Base-by-base conservation (phyloP, 1,140 invertebrate genomes). In the Macrosteles quadrilineatus region DNA sequence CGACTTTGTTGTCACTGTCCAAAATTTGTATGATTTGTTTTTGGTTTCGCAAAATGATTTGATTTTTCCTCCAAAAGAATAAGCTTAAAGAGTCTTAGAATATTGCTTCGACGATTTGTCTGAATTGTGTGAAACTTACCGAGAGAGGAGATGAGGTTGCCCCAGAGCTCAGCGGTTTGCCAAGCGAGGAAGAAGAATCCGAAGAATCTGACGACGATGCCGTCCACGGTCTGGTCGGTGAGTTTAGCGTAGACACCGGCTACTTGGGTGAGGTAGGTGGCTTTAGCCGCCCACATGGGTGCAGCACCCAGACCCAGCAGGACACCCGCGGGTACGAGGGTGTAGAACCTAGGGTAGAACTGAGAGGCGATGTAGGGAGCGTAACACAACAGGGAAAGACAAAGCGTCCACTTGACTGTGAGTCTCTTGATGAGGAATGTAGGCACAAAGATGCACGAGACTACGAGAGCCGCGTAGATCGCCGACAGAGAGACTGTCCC, bases 171-270 rank as follows among this genome's bases (percentile, higher is more conserved):
- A 68, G 96, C 93, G 0, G 93, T 93, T 78, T 99, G 97, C 89
- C 97, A 98, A 68, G 96, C 90, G 71, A 98, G 89, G 84, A 98
- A 98, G 87, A 99, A 99, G 85, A 98, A 94, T 25, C 97, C 97
- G 81, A 98, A 99, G 86, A 98, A 98, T 74, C 94, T 81, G 43
- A 96, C 94, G 66, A 98, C 93, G 72, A 97, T 93, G 4, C 91
- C 92, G 78, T 97, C 94, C 4, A 92, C 88, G 0, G 91, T 85
- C 76, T 96, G 91, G 72, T 94, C 93, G 14, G 91, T 93, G 45
- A 95, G 82, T 77, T 94, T 93, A 2, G 92, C 92, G 81, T 94
- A 94, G 71, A 96, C 90, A 47, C 92, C 91, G 21, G 93, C 95
- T 4, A 91, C 90, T 80, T 98, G 93, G 0, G 96, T 98, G 4